Evolutionary conservation across 2,888 invertebrate species (phyloP).

Genomic region (Proisotoma minuta): DNA sequence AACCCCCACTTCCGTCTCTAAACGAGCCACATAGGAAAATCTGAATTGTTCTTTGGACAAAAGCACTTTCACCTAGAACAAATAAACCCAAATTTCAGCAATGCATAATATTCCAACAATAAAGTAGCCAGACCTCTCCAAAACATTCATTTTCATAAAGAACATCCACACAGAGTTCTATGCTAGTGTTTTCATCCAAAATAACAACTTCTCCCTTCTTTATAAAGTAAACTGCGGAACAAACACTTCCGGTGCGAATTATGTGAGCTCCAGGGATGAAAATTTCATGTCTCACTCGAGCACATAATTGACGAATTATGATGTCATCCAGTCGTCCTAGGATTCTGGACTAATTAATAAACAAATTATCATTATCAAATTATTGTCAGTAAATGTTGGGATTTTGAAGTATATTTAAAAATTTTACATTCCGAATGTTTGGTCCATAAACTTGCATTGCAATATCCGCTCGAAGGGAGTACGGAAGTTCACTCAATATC

Average conservation of each 20-base stretch:
- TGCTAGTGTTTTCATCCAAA: slow-evolving; percentile 37
- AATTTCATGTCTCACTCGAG: slow-evolving; percentile 37
- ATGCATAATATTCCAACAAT: neutral
- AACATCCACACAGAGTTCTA: slow-evolving; percentile 40
- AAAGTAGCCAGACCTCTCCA: slow-evolving; percentile 34
- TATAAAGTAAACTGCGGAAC: slow-evolving; percentile 43
- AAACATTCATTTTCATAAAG: slow-evolving; percentile 44
- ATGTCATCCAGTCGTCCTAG: slow-evolving; percentile 38
- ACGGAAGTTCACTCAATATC: slow-evolving; percentile 37
- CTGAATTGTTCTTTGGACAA: slow-evolving; percentile 37
- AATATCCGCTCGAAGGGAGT: slow-evolving; percentile 38
- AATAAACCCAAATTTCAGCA: neutral
- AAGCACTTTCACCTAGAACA: slow-evolving; percentile 36
- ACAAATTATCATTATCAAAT: neutral
- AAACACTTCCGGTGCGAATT: slow-evolving; percentile 40
- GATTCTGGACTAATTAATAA: slow-evolving; percentile 32
- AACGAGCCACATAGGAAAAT: slow-evolving; percentile 41
- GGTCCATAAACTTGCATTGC: slow-evolving; percentile 41
- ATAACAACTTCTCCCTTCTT: slow-evolving; percentile 44
- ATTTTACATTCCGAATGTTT: slow-evolving; percentile 35
- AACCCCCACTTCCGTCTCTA: slow-evolving; percentile 44
- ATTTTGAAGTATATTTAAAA: too few relatives aligned
- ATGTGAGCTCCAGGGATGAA: slow-evolving; percentile 40
- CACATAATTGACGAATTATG: slow-evolving; percentile 38
- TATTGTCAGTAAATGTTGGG: too few relatives aligned